Conservation (phyloP, 2,888 invertebrate species). For the Urechis unicinctus region DNA sequence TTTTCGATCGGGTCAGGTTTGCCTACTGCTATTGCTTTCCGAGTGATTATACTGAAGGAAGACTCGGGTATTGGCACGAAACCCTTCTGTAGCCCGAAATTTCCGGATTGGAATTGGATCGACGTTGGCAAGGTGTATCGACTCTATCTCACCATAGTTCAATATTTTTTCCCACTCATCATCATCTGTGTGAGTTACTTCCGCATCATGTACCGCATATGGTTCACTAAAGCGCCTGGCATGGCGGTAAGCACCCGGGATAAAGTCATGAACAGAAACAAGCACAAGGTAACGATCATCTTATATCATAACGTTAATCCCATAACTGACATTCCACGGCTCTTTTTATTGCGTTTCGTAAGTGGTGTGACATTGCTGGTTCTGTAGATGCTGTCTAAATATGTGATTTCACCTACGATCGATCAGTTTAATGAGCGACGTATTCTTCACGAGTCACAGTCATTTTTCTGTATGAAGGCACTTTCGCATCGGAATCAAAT, state of each 20-base stretch:
- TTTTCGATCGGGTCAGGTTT: conserved; percentile 57
- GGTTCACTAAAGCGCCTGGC: conserved; percentile 74
- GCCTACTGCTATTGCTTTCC: conserved; percentile 58
- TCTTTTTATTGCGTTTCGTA: no score
- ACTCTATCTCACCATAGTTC: conserved; percentile 49
- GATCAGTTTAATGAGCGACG: no score
- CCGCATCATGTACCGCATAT: conserved; percentile 71
- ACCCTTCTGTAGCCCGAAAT: conserved; percentile 39
- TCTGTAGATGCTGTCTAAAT: no score
- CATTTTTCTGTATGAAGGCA: no score
- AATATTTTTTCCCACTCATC: conserved; percentile 72
- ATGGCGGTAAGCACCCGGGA: conserved; percentile 72
- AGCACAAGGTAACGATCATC: conserved; percentile 67
- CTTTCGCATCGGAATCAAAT: no score
- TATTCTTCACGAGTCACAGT: no score
- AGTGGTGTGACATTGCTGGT: background rate
- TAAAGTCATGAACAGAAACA: conserved; percentile 72
- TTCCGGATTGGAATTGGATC: conserved; percentile 19
- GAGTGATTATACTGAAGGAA: background rate
- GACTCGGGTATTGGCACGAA: conserved; percentile 17
- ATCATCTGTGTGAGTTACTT: conserved; percentile 78
- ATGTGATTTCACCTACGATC: no score
- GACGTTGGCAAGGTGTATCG: conserved; percentile 40
- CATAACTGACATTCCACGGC: no score
- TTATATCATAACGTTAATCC: background rate